These are phyloP conservation scores for Synanthedon myopaeformis DNA, from an alignment of 2,888 invertebrate species.

Conservation along the genomic window DNA sequence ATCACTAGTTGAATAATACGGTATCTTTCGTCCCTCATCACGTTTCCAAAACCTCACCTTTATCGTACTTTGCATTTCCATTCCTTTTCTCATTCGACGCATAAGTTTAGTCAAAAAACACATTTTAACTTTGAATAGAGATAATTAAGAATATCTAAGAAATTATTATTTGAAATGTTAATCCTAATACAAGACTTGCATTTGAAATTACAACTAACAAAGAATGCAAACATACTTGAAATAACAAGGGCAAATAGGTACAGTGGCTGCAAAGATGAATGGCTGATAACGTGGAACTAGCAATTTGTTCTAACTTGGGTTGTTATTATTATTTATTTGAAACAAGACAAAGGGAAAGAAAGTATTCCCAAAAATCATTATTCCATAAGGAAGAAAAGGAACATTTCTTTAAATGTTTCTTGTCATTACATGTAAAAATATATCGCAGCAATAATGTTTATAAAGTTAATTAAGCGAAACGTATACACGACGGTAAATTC, in stretches of 20 bases:
- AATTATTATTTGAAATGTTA: too few species aligned
- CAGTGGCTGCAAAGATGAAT: too few species aligned
- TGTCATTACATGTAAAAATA: background rate
- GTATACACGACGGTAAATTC: constrained; percentile 5
- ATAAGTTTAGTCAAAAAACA: too few species aligned
- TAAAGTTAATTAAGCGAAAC: background rate
- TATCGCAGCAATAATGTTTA: background rate
- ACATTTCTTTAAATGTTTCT: too few species aligned
- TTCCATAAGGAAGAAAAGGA: too few species aligned
- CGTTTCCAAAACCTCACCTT: too few species aligned
- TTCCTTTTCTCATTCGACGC: too few species aligned
- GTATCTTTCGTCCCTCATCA: too few species aligned
- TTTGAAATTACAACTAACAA: background rate
- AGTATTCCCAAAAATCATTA: background rate
- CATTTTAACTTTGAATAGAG: too few species aligned
- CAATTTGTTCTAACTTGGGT: background rate
- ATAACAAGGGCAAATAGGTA: background rate
- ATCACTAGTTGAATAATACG: too few species aligned
- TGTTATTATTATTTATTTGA: background rate
- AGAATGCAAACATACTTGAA: background rate
- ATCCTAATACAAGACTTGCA: background rate
- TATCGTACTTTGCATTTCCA: too few species aligned
- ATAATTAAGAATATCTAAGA: too few species aligned
- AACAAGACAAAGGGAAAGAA: background rate
- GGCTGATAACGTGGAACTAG: background rate